These are phyloP conservation scores for Polymixis flavicincta DNA, from an alignment of 2,888 invertebrate species.

Conservation along the genomic window DNA sequence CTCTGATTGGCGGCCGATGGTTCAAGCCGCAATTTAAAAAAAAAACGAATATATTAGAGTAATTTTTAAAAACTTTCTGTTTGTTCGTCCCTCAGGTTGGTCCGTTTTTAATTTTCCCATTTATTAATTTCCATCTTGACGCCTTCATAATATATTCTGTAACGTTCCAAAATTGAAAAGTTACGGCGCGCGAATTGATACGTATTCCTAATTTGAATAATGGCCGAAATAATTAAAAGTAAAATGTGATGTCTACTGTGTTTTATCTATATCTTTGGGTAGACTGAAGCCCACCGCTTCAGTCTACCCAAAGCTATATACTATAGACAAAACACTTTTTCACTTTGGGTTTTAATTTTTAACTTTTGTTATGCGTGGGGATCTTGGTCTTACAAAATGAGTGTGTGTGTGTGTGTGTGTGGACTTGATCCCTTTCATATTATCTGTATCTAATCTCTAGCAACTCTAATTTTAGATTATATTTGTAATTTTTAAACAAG, in stretches of 20 bases:
- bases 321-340: no score
- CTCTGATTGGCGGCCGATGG: constrained; percentile 48
- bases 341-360: neutral
- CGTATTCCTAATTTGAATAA: constrained; percentile 72
- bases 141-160: constrained; percentile 75
- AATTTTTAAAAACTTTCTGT: constrained; percentile 67
- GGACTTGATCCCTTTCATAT: neutral
- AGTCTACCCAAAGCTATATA: no score
- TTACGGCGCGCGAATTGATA: constrained; percentile 71
- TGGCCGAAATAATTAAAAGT: constrained; percentile 69
- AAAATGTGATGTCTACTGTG: constrained; percentile 52
- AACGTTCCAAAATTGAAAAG: constrained; percentile 75
- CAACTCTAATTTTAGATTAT: neutral
- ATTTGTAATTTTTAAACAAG: neutral
- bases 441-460: neutral
- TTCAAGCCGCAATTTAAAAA: constrained; percentile 44
- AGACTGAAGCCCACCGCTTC: neutral
- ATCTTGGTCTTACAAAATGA: no score
- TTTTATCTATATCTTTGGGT: constrained; percentile 10
- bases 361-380: neutral
- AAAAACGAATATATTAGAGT: constrained; percentile 68
- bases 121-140: constrained; percentile 78
- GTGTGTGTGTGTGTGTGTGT: no score
- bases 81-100: constrained; percentile 64
- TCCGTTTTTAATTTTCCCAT: constrained; percentile 74